Percentiles rank a stretch among this genome's conserved stretches.
Evolutionary conservation across 1,140 invertebrate species (phyloP).

Genomic region (Diachasma alloeum): DNA sequence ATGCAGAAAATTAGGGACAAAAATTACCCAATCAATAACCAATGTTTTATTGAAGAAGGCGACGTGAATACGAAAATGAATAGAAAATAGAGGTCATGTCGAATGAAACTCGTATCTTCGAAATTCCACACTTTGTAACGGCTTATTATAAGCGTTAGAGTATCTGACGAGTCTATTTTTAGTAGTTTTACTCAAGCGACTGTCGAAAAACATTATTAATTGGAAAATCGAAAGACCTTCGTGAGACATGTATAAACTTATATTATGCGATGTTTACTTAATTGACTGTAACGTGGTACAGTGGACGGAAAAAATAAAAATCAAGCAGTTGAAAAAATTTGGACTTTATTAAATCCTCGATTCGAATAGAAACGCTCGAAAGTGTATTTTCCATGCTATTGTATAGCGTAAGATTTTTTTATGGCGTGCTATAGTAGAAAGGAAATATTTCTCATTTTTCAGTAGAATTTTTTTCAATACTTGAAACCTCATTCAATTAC

Average conservation of each 20-base stretch:
- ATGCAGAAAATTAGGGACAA: background rate
- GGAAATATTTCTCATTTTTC: too few relatives aligned
- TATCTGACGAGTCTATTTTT: background rate
- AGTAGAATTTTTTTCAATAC: too few relatives aligned
- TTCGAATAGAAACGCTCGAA: too few relatives aligned
- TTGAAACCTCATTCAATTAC: too few relatives aligned
- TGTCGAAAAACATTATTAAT: background rate
- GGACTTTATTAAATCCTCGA: background rate
- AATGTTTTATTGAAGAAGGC: background rate
- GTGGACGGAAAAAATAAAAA: background rate
- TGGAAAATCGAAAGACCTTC: background rate
- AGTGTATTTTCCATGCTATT: too few relatives aligned
- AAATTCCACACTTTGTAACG: background rate
- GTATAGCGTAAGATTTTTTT: too few relatives aligned
- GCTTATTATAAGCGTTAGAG: background rate
- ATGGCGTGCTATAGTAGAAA: too few relatives aligned
- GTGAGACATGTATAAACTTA: background rate
- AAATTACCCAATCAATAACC: background rate
- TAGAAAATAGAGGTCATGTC: background rate
- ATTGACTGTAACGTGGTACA: background rate
- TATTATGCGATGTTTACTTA: background rate
- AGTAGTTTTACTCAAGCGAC: slow-evolving; percentile 3
- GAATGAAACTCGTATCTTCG: background rate
- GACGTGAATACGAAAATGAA: background rate
- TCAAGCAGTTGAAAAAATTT: background rate